These are phyloP conservation scores for Hippocampus guttulatus DNA, from an alignment of 2,113 vertebrate species.

Conservation along the genomic window DNA sequence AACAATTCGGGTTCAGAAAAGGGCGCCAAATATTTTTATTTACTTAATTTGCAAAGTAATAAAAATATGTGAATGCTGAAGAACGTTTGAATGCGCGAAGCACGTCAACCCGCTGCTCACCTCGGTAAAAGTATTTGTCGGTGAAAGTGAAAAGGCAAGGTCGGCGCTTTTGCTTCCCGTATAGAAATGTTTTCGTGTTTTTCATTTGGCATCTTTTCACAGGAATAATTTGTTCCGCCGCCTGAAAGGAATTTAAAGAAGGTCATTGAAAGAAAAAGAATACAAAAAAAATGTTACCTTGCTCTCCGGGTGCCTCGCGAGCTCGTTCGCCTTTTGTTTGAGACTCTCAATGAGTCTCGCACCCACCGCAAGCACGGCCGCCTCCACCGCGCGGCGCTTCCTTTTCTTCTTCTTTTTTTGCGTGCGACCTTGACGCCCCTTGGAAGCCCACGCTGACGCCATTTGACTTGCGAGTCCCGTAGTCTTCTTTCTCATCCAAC, in stretches of 20 bases:
- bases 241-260: slow-evolving; percentile 23
- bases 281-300: slow-evolving; percentile 1
- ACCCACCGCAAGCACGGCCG: not conserved
- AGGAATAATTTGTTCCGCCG: slow-evolving; percentile 14
- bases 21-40: not conserved
- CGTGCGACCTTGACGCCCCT: slow-evolving; percentile 23
- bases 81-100: not conserved
- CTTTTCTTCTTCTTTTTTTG: slow-evolving; percentile 10
- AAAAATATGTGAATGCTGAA: not conserved
- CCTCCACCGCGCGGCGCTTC: not conserved
- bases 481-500: not conserved
- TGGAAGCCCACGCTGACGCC: slow-evolving; percentile 23
- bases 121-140: not conserved
- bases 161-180: not conserved
- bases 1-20: not conserved
- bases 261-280: slow-evolving; percentile 6
- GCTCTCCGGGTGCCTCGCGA: slow-evolving; percentile 5
- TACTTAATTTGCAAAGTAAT: not conserved
- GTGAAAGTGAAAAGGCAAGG: not conserved
- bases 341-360: not conserved
- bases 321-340: slow-evolving; percentile 1
- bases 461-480: not conserved
- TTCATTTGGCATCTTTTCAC: slow-evolving; percentile 4
- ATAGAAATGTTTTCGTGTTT: slow-evolving; percentile 1
- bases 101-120: not conserved